phyloP scores from a whole-genome alignment of 2,888 invertebrate species.

The Nebria brevicollis region DNA sequence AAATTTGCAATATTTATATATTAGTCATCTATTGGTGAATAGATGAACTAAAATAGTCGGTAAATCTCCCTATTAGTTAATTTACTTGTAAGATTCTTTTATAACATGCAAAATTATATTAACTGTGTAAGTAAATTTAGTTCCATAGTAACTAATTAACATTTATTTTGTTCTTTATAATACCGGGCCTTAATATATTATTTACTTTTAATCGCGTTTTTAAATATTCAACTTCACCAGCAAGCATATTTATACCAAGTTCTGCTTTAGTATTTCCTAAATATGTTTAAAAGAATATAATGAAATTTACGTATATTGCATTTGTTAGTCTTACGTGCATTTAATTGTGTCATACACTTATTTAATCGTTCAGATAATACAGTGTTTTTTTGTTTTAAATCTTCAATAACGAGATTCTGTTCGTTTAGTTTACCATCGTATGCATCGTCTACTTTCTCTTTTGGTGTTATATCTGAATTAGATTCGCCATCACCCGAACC shows the following conservation, averaged over 20 bases:
- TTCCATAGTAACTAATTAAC: too few relatives aligned
- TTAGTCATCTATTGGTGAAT: too few relatives aligned
- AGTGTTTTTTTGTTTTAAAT: constrained; percentile 26
- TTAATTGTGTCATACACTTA: not conserved
- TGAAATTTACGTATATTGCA: not conserved
- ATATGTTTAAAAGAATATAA: constrained; percentile 8
- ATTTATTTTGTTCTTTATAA: too few relatives aligned
- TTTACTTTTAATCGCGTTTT: constrained; percentile 40
- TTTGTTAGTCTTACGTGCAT: constrained; percentile 13
- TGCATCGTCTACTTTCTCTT: constrained; percentile 1
- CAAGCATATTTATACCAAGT: constrained; percentile 36
- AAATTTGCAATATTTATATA: too few relatives aligned
- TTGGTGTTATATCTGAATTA: not conserved
- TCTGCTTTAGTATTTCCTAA: constrained; percentile 41
- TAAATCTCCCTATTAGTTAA: too few relatives aligned
- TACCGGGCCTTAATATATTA: constrained; percentile 9
- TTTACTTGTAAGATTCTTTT: too few relatives aligned
- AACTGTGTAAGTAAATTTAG: too few relatives aligned
- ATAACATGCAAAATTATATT: too few relatives aligned
- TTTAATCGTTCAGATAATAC: constrained; percentile 21
- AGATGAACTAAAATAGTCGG: too few relatives aligned
- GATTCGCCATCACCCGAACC: constrained; percentile 38
- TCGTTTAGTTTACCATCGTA: constrained; percentile 35
- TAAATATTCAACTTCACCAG: constrained; percentile 40
- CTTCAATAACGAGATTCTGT: constrained; percentile 26